phyloP scores from a whole-genome alignment of 2,888 invertebrate species.

The Homarus gammarus region DNA sequence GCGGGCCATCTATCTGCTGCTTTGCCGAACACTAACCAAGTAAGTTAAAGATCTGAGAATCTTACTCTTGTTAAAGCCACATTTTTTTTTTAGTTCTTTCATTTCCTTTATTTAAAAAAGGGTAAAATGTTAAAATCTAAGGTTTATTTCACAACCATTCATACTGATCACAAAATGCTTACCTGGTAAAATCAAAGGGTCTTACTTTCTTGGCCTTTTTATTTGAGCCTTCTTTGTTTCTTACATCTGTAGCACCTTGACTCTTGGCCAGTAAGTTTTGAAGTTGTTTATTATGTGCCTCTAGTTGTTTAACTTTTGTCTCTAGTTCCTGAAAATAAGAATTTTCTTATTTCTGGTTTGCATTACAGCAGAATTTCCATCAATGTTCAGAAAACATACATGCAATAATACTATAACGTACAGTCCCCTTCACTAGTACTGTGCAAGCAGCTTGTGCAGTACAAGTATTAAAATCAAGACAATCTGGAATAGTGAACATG shows the following conservation, averaged over 20 bases:
- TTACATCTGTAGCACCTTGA: neutral
- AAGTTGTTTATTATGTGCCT: constrained; percentile 70
- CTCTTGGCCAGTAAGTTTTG: constrained; percentile 60
- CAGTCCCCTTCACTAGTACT: neutral
- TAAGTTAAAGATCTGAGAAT: too few species aligned
- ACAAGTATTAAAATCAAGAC: too few species aligned
- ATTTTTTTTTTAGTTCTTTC: too few species aligned
- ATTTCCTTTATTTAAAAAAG: too few species aligned
- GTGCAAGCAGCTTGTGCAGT: too few species aligned
- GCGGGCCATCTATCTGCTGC: too few species aligned
- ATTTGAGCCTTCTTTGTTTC: neutral
- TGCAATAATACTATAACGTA: too few species aligned
- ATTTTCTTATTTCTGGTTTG: neutral
- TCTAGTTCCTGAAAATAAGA: constrained; percentile 61
- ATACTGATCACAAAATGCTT: neutral
- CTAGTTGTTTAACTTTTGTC: constrained; percentile 38
- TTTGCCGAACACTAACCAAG: too few species aligned
- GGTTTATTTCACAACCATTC: neutral
- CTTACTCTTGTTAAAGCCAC: too few species aligned
- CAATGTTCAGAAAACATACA: too few species aligned
- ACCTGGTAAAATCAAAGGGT: constrained; percentile 57
- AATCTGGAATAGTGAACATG: too few species aligned
- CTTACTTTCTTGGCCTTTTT: constrained; percentile 28
- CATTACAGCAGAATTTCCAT: neutral
- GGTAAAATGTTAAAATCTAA: too few species aligned